phyloP scores from a whole-genome alignment of 2,797 vertebrate species.

The Tolypeutes matacus region DNA sequence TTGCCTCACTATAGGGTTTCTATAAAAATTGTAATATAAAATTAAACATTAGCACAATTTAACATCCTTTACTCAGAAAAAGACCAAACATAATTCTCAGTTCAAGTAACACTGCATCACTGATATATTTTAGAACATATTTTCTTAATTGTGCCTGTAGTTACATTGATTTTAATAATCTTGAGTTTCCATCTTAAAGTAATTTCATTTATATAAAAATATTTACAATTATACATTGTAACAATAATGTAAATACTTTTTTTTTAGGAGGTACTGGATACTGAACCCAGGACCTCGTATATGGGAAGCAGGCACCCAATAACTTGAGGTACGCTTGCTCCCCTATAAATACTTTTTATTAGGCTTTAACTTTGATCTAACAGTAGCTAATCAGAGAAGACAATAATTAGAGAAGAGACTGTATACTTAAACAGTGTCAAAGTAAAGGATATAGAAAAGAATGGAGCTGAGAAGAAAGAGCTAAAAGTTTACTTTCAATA shows the following conservation, averaged over 20 bases:
- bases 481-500: not conserved
- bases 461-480: not conserved
- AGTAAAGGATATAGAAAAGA: not conserved
- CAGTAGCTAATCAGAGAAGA: slow-evolving; percentile 34
- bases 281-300: no score
- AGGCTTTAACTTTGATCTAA: slow-evolving; percentile 52
- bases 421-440: not conserved
- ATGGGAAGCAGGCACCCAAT: no score
- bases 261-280: not conserved
- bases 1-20: slow-evolving; percentile 46
- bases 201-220: slow-evolving; percentile 18
- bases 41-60: slow-evolving; percentile 45
- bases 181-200: slow-evolving; percentile 17
- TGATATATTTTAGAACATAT: slow-evolving; percentile 18
- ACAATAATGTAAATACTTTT: not conserved
- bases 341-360: not conserved
- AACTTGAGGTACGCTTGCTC: no score
- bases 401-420: not conserved
- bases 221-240: not conserved
- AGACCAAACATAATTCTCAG: not conserved
- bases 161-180: not conserved
- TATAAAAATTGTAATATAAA: slow-evolving; percentile 52
- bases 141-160: slow-evolving; percentile 51
- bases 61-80: slow-evolving; percentile 10
- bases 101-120: not conserved